Conservation (phyloP, 1,140 invertebrate genomes). For the Caenorhabditis elegans region DNA sequence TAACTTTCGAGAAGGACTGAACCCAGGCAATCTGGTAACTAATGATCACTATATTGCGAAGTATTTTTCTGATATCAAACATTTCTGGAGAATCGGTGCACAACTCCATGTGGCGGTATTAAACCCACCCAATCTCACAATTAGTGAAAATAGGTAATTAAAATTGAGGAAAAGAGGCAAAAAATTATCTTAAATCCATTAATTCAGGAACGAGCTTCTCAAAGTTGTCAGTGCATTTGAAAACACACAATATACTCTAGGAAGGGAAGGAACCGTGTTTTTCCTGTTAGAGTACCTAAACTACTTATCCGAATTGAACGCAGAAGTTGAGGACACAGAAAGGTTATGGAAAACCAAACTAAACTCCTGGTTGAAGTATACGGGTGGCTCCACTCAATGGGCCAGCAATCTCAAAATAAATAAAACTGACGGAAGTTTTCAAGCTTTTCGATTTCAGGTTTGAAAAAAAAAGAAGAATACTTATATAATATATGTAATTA, state of each 20-base stretch:
- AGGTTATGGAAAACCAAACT: conserved; percentile 62
- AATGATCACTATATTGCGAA: conserved; percentile 62
- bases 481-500: conserved; percentile 46
- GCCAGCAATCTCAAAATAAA: conserved; percentile 60
- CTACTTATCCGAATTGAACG: conserved; percentile 64
- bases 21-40: conserved; percentile 64
- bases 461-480: no score
- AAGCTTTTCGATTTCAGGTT: conserved; percentile 59
- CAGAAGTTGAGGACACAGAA: conserved; percentile 64
- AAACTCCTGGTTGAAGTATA: conserved; percentile 65
- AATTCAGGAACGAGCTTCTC: conserved; percentile 57
- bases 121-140: conserved; percentile 62
- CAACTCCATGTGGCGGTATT: conserved; percentile 65
- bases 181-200: not conserved
- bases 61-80: conserved; percentile 63
- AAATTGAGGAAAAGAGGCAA: not conserved
- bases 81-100: conserved; percentile 62
- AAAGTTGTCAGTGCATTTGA: conserved; percentile 58
- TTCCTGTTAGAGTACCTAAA: conserved; percentile 66
- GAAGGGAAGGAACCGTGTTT: conserved; percentile 64
- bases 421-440: conserved; percentile 53
- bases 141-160: conserved; percentile 55
- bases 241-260: conserved; percentile 65
- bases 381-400: conserved; percentile 62
- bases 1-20: conserved; percentile 74